These are phyloP conservation scores for Drosophila koepferae DNA, from an alignment of 2,888 invertebrate species.

Conservation along the genomic window DNA sequence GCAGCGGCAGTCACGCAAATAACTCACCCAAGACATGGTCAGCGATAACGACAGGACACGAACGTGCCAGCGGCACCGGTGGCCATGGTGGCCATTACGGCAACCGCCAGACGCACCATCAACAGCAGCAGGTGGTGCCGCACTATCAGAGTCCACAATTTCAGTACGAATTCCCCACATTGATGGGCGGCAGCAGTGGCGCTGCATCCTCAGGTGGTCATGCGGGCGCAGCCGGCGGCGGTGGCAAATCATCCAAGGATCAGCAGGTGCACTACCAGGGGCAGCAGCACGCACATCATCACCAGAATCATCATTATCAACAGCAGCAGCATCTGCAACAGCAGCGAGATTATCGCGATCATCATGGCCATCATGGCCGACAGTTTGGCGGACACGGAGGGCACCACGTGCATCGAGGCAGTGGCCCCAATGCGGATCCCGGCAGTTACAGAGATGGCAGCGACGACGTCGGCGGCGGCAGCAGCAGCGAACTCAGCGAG, in stretches of 20 bases:
- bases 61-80: conserved; percentile 65
- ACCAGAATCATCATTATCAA: conserved; percentile 64
- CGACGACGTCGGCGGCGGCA: conserved; percentile 76
- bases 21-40: conserved; percentile 88
- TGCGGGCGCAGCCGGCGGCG: conserved; percentile 57
- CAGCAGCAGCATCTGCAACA: conserved; percentile 72
- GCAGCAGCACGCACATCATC: conserved; percentile 63
- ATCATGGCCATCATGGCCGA: conserved; percentile 61
- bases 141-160: conserved; percentile 94
- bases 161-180: conserved; percentile 98
- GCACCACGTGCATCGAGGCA: conserved; percentile 60
- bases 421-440: conserved; percentile 39
- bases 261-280: conserved; percentile 66
- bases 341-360: conserved; percentile 70
- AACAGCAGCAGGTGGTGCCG: conserved; percentile 86
- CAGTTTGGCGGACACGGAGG: conserved; percentile 53
- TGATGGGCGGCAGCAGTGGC: conserved; percentile 83
- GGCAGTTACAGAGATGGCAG: conserved; percentile 85
- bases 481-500: conserved; percentile 70
- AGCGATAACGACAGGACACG: conserved; percentile 87
- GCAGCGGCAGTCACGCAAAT: conserved; percentile 52
- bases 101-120: conserved; percentile 58
- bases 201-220: conserved; percentile 56
- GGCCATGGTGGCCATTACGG: conserved; percentile 48
- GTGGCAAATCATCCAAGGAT: conserved; percentile 52